Evolutionary conservation across 1,140 invertebrate species (phyloP).

Genomic region (Drosophila takahashii): DNA sequence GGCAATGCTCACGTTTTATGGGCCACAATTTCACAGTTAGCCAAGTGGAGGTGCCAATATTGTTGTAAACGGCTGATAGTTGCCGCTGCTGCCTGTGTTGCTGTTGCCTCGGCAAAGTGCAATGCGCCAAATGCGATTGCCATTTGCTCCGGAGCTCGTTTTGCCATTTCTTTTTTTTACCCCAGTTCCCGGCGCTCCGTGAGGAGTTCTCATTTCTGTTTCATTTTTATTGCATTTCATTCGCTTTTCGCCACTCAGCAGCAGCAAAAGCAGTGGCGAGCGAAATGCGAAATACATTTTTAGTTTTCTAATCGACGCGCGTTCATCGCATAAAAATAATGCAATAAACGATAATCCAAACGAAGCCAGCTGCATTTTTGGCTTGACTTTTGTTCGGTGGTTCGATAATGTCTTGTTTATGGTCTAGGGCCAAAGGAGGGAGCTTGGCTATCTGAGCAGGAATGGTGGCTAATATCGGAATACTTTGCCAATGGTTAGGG

Average conservation of each 20-base stretch:
- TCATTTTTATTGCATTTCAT: slow-evolving; percentile 76
- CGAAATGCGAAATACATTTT: slow-evolving; percentile 75
- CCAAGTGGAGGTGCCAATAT: slow-evolving; percentile 75
- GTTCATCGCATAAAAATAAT: slow-evolving; percentile 84
- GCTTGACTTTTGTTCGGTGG: slow-evolving; percentile 53
- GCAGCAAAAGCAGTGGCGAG: slow-evolving; percentile 3
- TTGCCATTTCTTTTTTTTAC: slow-evolving; percentile 1
- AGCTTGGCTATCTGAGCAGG: slow-evolving; percentile 1
- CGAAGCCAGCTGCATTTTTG: slow-evolving; percentile 64
- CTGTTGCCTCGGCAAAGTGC: slow-evolving; percentile 52
- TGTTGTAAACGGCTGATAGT: slow-evolving; percentile 82
- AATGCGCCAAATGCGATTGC: slow-evolving; percentile 79
- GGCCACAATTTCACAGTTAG: slow-evolving; percentile 79
- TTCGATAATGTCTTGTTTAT: slow-evolving; percentile 73
- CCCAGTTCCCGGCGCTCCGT: background rate
- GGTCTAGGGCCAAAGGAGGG: slow-evolving; percentile 8
- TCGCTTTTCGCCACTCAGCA: slow-evolving; percentile 59
- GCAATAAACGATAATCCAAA: slow-evolving; percentile 79
- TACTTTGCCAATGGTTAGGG: background rate
- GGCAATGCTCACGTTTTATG: slow-evolving; percentile 75
- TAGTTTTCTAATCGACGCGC: slow-evolving; percentile 82
- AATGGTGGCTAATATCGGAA: slow-evolving; percentile 30
- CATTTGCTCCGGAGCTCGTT: slow-evolving; percentile 68
- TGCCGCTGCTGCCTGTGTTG: slow-evolving; percentile 43
- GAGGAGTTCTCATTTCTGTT: slow-evolving; percentile 42